phyloP scores from a whole-genome alignment of 2,888 invertebrate species.

The Crepidodera aurea region DNA sequence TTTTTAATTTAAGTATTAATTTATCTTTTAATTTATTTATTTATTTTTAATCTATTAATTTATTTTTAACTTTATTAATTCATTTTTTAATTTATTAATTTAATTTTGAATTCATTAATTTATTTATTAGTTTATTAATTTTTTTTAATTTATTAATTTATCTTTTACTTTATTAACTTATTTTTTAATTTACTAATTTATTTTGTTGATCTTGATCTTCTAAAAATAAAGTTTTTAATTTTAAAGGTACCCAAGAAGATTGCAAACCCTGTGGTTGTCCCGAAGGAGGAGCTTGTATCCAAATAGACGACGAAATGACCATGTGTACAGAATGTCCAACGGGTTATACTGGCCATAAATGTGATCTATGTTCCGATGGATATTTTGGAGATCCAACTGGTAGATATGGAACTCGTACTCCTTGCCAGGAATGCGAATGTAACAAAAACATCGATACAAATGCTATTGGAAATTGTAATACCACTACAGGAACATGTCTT shows the following conservation, averaged over 20 bases:
- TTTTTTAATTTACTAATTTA: too few relatives aligned
- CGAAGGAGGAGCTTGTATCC: slow-evolving; percentile 90
- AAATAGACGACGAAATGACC: slow-evolving; percentile 84
- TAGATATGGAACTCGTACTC: slow-evolving; percentile 69
- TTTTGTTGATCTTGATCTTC: too few relatives aligned
- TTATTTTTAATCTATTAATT: too few relatives aligned
- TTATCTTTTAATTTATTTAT: too few relatives aligned
- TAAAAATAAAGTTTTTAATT: too few relatives aligned
- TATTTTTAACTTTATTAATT: too few relatives aligned
- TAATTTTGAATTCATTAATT: too few relatives aligned
- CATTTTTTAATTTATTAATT: too few relatives aligned
- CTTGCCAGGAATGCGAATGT: slow-evolving; percentile 89
- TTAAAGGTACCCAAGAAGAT: slow-evolving; percentile 78
- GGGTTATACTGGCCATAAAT: slow-evolving; percentile 89
- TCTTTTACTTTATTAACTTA: too few relatives aligned
- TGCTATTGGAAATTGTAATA: slow-evolving; percentile 96
- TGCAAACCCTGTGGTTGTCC: slow-evolving; percentile 96
- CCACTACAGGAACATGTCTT: slow-evolving; percentile 93
- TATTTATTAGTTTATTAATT: too few relatives aligned
- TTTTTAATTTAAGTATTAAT: too few relatives aligned
- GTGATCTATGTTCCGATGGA: slow-evolving; percentile 96
- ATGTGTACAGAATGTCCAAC: slow-evolving; percentile 94
- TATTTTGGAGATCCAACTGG: slow-evolving; percentile 67
- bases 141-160: too few relatives aligned
- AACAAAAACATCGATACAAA: slow-evolving; percentile 94